Evolutionary conservation across 2,113 vertebrate species (phyloP).

Genomic region (Grantiella picta): DNA sequence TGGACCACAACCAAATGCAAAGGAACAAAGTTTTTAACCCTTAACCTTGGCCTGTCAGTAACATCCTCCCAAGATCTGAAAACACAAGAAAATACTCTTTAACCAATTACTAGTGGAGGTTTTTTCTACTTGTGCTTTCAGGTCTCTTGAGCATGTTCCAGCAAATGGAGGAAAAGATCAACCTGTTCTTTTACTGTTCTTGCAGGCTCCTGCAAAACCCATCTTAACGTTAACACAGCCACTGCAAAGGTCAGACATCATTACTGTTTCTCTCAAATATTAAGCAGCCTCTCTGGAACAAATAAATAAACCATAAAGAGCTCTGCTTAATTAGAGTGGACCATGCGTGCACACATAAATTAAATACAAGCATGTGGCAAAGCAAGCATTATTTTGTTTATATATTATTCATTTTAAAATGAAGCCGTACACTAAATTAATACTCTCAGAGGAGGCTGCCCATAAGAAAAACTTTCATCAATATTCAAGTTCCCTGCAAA

Average conservation of each 20-base stretch:
- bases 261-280: not conserved
- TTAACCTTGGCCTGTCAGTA: not conserved
- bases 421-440: constrained; percentile 9
- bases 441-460: not conserved
- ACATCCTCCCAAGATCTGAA: not conserved
- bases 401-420: constrained; percentile 36
- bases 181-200: not conserved
- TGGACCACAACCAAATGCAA: not conserved
- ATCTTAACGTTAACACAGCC: not conserved
- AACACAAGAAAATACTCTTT: not conserved
- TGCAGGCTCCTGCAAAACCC: constrained; percentile 4
- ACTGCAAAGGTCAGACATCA: not conserved
- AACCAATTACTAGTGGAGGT: not conserved
- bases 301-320: constrained; percentile 48
- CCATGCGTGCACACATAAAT: constrained; percentile 13
- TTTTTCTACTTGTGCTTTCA: not conserved
- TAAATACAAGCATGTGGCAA: constrained; percentile 1
- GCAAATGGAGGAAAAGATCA: constrained; percentile 25
- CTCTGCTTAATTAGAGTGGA: constrained; percentile 22
- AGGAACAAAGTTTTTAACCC: not conserved
- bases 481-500: not conserved
- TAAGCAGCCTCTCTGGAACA: constrained; percentile 12
- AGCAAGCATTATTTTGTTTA: constrained; percentile 14
- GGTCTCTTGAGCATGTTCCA: not conserved
- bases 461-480: not conserved